Base-by-base conservation (phyloP, 2,797 vertebrate genomes). In the Smutsia temminckii region DNA sequence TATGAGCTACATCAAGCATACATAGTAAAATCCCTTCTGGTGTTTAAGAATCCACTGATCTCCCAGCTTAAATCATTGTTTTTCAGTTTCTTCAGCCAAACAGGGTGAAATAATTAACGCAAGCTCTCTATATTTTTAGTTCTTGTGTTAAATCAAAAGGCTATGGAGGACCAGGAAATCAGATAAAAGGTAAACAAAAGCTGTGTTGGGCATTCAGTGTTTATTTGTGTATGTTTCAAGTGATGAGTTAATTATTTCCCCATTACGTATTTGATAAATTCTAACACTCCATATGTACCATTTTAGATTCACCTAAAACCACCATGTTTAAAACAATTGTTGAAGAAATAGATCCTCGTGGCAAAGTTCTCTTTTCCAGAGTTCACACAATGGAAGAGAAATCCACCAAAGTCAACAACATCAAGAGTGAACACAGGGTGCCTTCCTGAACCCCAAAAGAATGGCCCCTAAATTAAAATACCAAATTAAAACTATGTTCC, bases 311-410 rank as follows among this genome's bases (percentile, higher is more conserved):
- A 5, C 7, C 96, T 23, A 97, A 94, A 96, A 85, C 75, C 1
- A 75, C 94, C 51, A 79, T 91, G 6, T 57, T 98, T 69, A 98
- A 97, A 79, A 97, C 97, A 51, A 86, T 98, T 16, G 89, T 98
- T 7, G 97, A 98, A 97, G 96, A 98, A 92, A n/a, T 97, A 51
- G 97, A 98, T 85, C 95, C 95, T 74, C 96, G 96, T 32, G 96
- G 97, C 61, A 96, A 95, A 91, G 92, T 93, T 46, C 86, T 96
- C 18, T 95, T 91, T 2, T 92, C 97, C 89, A 95, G 97, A 96
- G 61, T 97, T 46, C 96, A 97, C 4, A 78, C 92, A 1, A 3
- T 89, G 57, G 97, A 98, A 92, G 97, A 98, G 72, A 98, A 96
- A 69, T 16, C 96, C 51, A 85, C 85, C 83, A 97, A 96, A 95